phyloP scores from a whole-genome alignment of 2,888 invertebrate genomes.

The Bembecia ichneumoniformis region DNA sequence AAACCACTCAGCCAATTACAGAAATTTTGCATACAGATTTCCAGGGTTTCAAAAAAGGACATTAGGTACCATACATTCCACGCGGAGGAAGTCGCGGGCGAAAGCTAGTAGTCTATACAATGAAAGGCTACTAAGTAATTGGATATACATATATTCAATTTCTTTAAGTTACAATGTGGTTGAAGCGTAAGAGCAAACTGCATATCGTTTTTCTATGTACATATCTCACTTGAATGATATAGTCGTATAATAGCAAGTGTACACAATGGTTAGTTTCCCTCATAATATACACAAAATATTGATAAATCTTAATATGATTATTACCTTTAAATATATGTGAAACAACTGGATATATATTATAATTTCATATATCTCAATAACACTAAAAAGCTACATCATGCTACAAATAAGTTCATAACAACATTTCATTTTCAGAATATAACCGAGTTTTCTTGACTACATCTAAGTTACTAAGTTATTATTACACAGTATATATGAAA shows the following conservation, averaged over 20 bases:
- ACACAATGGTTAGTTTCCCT: slow-evolving; percentile 39
- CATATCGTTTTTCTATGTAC: slow-evolving; percentile 34
- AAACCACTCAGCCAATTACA: too few relatives aligned
- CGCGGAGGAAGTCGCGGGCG: too few relatives aligned
- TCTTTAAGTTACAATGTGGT: slow-evolving; percentile 58
- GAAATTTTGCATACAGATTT: too few relatives aligned
- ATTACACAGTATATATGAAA: too few relatives aligned
- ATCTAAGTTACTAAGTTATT: too few relatives aligned
- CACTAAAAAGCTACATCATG: slow-evolving; percentile 53
- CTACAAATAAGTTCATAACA: slow-evolving; percentile 49
- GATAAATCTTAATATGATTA: slow-evolving; percentile 35
- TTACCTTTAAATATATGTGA: slow-evolving; percentile 28
- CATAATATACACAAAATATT: slow-evolving; percentile 56
- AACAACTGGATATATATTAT: slow-evolving; percentile 32
- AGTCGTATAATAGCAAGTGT: slow-evolving; percentile 22
- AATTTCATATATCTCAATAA: slow-evolving; percentile 37
- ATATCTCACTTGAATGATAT: slow-evolving; percentile 2
- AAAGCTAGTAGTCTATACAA: too few relatives aligned
- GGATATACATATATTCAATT: slow-evolving; percentile 70
- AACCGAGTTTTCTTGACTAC: slow-evolving; percentile 14
- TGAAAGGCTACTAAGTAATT: slow-evolving; percentile 15
- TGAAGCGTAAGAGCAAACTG: slow-evolving; percentile 55
- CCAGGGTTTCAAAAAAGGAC: too few relatives aligned
- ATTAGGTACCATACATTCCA: too few relatives aligned
- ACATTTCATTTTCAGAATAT: slow-evolving; percentile 46